These are phyloP conservation scores for Paradoxurus hermaphroditus DNA, from an alignment of 2,113 vertebrate species.

Conservation along the genomic window DNA sequence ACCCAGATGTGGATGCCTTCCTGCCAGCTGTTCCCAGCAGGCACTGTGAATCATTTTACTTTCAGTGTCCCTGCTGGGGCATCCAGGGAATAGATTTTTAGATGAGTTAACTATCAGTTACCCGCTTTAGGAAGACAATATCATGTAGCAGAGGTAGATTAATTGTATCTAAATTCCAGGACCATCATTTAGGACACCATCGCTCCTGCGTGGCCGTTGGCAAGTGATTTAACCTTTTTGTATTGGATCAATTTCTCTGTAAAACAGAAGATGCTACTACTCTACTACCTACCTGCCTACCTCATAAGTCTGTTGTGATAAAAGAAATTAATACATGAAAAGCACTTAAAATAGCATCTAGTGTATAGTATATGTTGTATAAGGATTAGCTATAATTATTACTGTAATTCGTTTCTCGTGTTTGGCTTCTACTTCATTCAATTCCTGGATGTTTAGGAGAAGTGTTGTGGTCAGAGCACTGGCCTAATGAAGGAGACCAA, in stretches of 20 bases:
- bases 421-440: neutral
- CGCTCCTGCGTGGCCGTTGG: neutral
- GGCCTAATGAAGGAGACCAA: neutral
- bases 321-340: neutral
- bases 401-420: neutral
- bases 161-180: neutral
- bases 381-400: neutral
- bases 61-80: neutral
- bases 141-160: neutral
- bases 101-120: neutral
- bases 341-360: neutral
- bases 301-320: neutral
- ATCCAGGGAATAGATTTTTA: neutral
- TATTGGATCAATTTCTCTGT: neutral
- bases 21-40: neutral
- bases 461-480: neutral
- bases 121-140: neutral
- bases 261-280: neutral
- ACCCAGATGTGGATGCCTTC: neutral
- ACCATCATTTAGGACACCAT: neutral
- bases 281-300: neutral
- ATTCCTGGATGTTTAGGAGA: neutral
- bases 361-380: neutral
- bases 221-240: neutral
- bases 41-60: neutral